A percentile compares a stretch with the other conserved stretches of the same genome.
Evolutionary conservation across 2,113 vertebrate genomes (phyloP).

Genomic region (Elephas maximus): DNA sequence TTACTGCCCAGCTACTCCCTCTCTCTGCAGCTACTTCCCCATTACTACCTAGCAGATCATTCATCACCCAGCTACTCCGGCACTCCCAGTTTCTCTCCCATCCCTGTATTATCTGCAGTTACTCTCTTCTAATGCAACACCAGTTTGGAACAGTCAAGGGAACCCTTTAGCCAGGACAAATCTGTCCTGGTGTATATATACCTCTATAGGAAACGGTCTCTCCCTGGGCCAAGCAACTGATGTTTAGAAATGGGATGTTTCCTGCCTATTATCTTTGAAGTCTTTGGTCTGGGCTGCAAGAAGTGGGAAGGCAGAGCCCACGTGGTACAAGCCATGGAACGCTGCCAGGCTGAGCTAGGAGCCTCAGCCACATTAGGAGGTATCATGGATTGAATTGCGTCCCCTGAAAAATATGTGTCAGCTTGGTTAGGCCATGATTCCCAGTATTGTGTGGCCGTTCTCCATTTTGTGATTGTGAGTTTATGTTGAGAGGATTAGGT

Average conservation of each 20-base stretch:
- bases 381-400: too few species aligned
- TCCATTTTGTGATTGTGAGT: too few species aligned
- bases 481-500: too few species aligned
- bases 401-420: too few species aligned
- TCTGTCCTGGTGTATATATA: background rate
- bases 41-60: background rate
- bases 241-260: constrained; percentile 4
- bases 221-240: constrained; percentile 28
- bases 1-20: background rate
- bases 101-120: background rate
- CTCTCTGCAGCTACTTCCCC: background rate
- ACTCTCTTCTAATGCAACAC: background rate
- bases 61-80: background rate
- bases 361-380: background rate
- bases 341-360: background rate
- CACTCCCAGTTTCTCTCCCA: background rate
- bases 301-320: background rate
- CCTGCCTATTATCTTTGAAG: background rate
- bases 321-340: background rate
- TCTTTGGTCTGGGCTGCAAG: background rate
- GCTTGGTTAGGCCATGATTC: too few species aligned
- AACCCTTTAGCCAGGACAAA: background rate
- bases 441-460: too few species aligned
- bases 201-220: background rate
- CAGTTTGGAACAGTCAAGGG: background rate